Evolutionary conservation across 2,888 invertebrate species (phyloP).

Genomic region (Thelaira solivaga): DNA sequence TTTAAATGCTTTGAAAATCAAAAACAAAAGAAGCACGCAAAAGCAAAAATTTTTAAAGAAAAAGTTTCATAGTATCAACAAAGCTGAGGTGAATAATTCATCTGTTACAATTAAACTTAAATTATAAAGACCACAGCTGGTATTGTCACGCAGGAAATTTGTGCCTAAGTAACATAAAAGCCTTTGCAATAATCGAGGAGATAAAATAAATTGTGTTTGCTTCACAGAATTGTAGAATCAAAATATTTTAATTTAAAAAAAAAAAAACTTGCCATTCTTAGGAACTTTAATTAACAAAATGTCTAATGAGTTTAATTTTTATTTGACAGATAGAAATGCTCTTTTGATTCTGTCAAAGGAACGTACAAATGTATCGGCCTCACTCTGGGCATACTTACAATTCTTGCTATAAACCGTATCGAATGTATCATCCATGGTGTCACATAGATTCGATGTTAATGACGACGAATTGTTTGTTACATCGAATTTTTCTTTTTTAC

Average conservation of each 20-base stretch:
- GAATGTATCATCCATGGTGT: constrained; percentile 75
- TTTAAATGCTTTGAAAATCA: no score
- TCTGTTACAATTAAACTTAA: no score
- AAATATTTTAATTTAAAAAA: background rate
- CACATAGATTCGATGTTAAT: constrained; percentile 71
- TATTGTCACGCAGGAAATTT: no score
- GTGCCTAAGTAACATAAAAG: no score
- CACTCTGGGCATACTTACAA: constrained; percentile 71
- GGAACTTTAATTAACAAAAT: background rate
- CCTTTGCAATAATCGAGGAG: no score
- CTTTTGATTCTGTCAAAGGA: background rate
- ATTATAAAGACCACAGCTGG: no score
- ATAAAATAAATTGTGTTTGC: background rate
- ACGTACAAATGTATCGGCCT: background rate
- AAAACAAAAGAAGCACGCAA: no score
- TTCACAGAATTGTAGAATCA: constrained; percentile 38
- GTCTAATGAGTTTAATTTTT: background rate
- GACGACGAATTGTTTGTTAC: constrained; percentile 58
- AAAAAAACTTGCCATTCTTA: constrained; percentile 28
- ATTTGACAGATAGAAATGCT: background rate
- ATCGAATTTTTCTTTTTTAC: constrained; percentile 74
- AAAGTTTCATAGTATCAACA: no score
- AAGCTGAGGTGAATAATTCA: no score
- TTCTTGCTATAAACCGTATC: constrained; percentile 75
- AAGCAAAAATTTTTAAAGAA: no score